Conservation (phyloP, 2,113 vertebrate species). For the Hylia prasina region DNA sequence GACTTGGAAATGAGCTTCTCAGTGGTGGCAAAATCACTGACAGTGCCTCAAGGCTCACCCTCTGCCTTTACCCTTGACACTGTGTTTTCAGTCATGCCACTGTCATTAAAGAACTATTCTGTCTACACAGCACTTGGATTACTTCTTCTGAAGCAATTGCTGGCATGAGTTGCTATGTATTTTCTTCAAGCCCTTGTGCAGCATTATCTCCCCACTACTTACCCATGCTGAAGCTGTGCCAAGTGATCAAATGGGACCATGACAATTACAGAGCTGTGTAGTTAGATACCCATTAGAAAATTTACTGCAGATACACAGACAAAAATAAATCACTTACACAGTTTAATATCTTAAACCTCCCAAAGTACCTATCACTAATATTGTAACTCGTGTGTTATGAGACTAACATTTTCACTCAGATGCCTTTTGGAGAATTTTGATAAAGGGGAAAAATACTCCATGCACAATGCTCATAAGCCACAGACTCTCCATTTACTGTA, state of each 20-base stretch:
- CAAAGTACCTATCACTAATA: background rate
- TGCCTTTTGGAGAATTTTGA: background rate
- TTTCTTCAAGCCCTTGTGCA: background rate
- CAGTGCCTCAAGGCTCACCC: background rate
- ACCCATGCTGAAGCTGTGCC: background rate
- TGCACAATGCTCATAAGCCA: background rate
- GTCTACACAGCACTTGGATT: background rate
- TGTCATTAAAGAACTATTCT: background rate
- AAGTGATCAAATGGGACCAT: background rate
- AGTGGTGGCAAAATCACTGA: background rate
- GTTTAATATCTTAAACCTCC: background rate
- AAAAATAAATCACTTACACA: background rate
- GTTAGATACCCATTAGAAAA: background rate
- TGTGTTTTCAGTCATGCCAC: background rate
- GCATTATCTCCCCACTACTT: background rate
- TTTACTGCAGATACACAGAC: background rate
- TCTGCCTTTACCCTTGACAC: background rate
- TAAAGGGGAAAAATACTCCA: background rate
- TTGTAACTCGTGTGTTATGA: background rate
- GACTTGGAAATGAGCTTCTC: background rate
- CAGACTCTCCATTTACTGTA: background rate
- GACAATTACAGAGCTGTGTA: background rate
- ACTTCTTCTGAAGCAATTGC: background rate
- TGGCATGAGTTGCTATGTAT: background rate
- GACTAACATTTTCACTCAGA: background rate